A percentile compares a stretch with the other conserved stretches of the same genome.
Evolutionary conservation across 2,888 invertebrate species (phyloP).

Genomic region (Arctia plantaginis): DNA sequence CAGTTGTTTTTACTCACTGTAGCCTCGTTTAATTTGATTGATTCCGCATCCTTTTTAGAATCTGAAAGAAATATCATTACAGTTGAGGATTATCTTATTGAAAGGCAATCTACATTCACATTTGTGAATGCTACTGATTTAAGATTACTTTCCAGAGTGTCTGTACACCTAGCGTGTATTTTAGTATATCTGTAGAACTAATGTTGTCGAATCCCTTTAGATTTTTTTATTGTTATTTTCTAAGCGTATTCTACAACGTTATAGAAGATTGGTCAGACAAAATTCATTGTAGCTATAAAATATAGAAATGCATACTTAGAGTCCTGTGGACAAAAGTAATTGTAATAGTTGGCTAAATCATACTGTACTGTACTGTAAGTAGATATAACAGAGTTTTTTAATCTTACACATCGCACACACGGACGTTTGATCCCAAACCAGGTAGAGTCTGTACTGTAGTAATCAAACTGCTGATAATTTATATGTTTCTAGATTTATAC

Average conservation of each 20-base stretch:
- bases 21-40: conserved; percentile 64
- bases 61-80: conserved; percentile 6
- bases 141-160: not conserved
- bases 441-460: not conserved
- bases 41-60: conserved; percentile 50
- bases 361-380: too few relatives aligned
- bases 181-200: not conserved
- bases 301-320: not conserved
- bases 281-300: too few relatives aligned
- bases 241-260: not conserved
- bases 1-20: conserved; percentile 43
- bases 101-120: not conserved
- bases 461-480: not conserved
- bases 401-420: too few relatives aligned
- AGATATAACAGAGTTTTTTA: too few relatives aligned
- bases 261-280: not conserved
- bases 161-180: not conserved
- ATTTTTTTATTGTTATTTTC: not conserved
- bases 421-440: not conserved
- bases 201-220: not conserved
- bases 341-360: not conserved
- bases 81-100: not conserved
- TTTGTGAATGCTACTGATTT: not conserved
- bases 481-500: not conserved
- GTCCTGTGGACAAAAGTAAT: not conserved